Evolutionary conservation across 1,140 invertebrate genomes (phyloP), one percentile per base, ranked within the genome.

Genomic region (Pentalonia nigronervosa): DNA sequence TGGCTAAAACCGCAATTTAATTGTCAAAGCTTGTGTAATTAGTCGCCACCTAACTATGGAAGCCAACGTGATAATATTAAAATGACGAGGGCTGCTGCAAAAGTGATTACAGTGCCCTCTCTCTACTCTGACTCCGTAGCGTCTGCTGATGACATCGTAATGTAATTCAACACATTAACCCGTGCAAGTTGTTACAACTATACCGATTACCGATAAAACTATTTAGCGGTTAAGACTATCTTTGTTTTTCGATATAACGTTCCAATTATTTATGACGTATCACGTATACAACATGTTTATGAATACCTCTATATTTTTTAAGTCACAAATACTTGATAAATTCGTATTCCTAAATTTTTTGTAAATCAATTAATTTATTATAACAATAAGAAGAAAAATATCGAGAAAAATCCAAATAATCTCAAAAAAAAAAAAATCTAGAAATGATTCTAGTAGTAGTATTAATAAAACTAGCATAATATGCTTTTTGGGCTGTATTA

Each of bases 51-150:
- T 20, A 34, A 36, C 34, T 41, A 41, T 41, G 25, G 21, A 14
- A 56, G 34, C 88, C 50, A 56, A 53, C 88, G 48, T 41, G n/a
- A 89, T 89, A 89, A 56, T 36, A 89, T 89, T 56, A 36, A 89
- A 89, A 89, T 41, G n/a, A 89, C 88, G 53, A 53, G 14, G 34
- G 34, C 47, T 48, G 45, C 47, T 41, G 17, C 86, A n/a, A n/a
- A 48, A 48, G 86, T 48, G 86, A 88, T 88, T 88, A 48, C 86
- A 41, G 0, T 25, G 41, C 45, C 6, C 84, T 14, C 41, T 45
- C 23, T 36, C 83, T 21, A 36, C 21, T 36, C 76, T 23, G 34
- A 36, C 45, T 14, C 25, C 60, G 81, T 83, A 34, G 48, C 47
- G 47, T 87, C 86, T 87, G 47, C 86, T n/a, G 47, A n/a, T 50